These are phyloP conservation scores for Trileptium ribeirensis DNA, from an alignment of 2,888 invertebrate species.

Conservation along the genomic window DNA sequence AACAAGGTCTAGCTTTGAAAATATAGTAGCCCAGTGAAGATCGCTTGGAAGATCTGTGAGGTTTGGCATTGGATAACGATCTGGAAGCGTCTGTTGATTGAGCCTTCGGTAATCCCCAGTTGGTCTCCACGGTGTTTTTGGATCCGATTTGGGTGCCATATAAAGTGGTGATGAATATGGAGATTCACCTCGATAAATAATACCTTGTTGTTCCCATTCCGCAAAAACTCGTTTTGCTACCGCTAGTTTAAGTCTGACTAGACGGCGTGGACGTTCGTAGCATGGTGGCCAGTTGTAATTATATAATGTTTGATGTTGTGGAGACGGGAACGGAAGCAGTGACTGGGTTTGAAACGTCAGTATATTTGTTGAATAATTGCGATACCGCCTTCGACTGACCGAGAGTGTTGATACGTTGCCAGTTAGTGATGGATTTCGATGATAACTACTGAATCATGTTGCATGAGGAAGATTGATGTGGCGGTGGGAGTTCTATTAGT, in stretches of 20 bases:
- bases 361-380: background rate
- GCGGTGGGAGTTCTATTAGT: no score
- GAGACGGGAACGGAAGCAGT: background rate
- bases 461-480: no score
- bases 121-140: background rate
- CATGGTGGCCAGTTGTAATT: background rate
- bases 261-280: background rate
- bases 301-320: background rate
- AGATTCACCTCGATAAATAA: background rate
- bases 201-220: background rate
- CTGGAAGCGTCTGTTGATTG: background rate
- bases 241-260: background rate
- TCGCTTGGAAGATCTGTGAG: background rate
- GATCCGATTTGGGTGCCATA: background rate
- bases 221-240: background rate
- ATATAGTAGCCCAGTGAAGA: background rate
- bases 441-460: no score
- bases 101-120: background rate
- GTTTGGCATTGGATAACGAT: background rate
- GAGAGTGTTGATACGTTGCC: no score
- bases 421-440: no score
- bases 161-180: background rate
- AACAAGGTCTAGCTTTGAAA: background rate
- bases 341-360: background rate
- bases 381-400: no score